Conservation (phyloP, 2,888 invertebrate species). For the Lasioglossum leucozonium region DNA sequence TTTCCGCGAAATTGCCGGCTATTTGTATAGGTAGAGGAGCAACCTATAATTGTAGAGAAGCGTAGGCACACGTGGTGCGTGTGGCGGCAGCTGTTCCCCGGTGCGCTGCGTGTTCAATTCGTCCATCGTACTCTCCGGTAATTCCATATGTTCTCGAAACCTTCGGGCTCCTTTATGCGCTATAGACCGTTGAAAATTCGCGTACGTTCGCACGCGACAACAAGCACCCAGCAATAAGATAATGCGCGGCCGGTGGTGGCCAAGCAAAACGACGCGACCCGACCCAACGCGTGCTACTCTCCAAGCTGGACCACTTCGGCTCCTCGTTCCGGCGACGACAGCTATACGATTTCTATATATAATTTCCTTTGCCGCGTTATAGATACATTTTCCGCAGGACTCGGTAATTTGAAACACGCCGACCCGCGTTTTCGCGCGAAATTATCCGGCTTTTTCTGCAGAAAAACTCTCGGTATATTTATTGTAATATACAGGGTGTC, state of each 20-base stretch:
- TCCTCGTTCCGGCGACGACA: slow-evolving; percentile 52
- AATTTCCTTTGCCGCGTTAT: slow-evolving; percentile 40
- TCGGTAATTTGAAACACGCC: slow-evolving; percentile 43
- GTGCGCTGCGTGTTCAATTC: slow-evolving; percentile 54
- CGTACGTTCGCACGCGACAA: slow-evolving; percentile 58
- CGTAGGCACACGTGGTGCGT: slow-evolving; percentile 9
- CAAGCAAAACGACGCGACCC: slow-evolving; percentile 8
- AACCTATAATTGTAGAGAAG: slow-evolving; percentile 43
- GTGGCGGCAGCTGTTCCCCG: slow-evolving; percentile 56
- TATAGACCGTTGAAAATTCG: slow-evolving; percentile 62
- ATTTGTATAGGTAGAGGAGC: slow-evolving; percentile 53
- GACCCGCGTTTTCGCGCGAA: not conserved
- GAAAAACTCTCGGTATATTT: too few species aligned
- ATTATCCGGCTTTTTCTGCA: too few species aligned
- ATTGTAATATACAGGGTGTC: too few species aligned
- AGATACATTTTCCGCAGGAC: slow-evolving; percentile 33
- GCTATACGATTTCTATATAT: slow-evolving; percentile 58
- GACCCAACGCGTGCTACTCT: not conserved
- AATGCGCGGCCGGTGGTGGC: slow-evolving; percentile 20
- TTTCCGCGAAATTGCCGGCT: slow-evolving; percentile 41
- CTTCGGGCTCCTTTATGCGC: slow-evolving; percentile 45
- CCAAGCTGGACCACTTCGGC: not conserved
- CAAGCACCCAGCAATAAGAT: slow-evolving; percentile 55
- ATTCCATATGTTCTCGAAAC: slow-evolving; percentile 63
- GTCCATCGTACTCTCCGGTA: slow-evolving; percentile 44